phyloP scores from a whole-genome alignment of 2,888 invertebrate species.

The Drosophila multiciliata region DNA sequence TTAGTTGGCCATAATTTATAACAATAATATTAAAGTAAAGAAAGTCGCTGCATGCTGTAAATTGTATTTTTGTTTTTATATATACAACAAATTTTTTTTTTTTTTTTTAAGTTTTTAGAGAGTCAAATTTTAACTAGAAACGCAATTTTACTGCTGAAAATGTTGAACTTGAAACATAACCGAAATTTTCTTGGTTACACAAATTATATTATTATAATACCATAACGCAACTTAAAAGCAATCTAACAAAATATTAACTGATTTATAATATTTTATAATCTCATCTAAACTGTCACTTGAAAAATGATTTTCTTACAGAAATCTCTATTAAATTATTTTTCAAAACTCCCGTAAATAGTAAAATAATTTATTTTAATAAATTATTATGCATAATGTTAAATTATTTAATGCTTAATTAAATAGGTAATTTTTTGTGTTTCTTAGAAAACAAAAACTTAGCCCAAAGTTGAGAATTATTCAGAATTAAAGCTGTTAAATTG shows the following conservation, averaged over 20 bases:
- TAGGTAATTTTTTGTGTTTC: background rate
- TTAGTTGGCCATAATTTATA: background rate
- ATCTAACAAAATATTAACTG: background rate
- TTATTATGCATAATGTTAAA: background rate
- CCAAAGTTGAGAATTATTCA: background rate
- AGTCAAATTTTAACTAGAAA: background rate
- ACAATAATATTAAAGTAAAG: no score
- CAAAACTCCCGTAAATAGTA: fast-evolving
- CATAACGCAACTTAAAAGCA: background rate
- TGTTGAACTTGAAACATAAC: background rate
- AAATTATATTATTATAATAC: background rate
- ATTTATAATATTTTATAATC: background rate
- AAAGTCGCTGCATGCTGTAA: background rate
- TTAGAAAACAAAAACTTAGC: background rate
- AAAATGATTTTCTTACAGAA: background rate
- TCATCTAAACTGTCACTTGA: background rate
- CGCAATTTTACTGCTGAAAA: background rate
- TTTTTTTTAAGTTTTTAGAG: background rate
- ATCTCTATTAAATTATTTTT: background rate
- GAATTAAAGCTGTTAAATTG: fast-evolving
- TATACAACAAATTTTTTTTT: background rate
- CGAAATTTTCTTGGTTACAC: background rate
- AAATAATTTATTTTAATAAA: background rate
- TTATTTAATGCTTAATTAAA: background rate
- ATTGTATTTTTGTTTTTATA: background rate